Evolutionary conservation across 2,113 vertebrate genomes (phyloP).

Genomic region (Nansenia antarctica): DNA sequence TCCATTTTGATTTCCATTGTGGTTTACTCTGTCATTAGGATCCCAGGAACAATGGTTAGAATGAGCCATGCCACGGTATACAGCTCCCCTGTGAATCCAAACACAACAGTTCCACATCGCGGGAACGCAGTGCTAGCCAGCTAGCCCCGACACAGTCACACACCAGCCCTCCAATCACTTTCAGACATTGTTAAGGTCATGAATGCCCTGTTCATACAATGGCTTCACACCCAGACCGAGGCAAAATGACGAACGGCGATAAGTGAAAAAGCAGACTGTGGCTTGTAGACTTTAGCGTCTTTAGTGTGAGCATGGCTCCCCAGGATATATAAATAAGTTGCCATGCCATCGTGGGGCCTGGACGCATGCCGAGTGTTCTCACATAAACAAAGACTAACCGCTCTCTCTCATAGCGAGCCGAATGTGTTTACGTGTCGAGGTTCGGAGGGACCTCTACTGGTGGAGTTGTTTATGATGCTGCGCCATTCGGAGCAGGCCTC

Average conservation of each 20-base stretch:
- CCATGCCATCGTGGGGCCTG: conserved; percentile 27
- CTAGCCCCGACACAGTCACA: neutral
- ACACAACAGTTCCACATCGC: conserved; percentile 60
- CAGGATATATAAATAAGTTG: conserved; percentile 37
- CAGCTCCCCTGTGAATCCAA: conserved; percentile 70
- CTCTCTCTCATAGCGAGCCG: conserved; percentile 8
- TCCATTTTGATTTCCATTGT: conserved; percentile 68
- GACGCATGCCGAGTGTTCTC: conserved; percentile 33
- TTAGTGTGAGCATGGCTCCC: conserved; percentile 38
- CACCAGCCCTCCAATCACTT: conserved; percentile 57
- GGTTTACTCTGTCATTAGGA: conserved; percentile 69
- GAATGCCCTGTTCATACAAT: conserved; percentile 65
- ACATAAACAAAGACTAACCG: conserved; percentile 34
- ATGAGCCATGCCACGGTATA: conserved; percentile 68
- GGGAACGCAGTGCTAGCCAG: conserved; percentile 24
- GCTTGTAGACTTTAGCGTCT: conserved; percentile 36
- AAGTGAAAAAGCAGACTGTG: conserved; percentile 49
- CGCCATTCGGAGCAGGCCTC: neutral
- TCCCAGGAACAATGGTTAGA: conserved; percentile 68
- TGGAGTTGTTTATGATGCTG: conserved; percentile 29
- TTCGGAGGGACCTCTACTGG: conserved; percentile 6
- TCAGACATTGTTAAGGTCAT: conserved; percentile 56
- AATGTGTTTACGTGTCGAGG: conserved; percentile 9
- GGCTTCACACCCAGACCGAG: conserved; percentile 22
- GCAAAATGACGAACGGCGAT: conserved; percentile 42